These are phyloP conservation scores for Aporrectodea caliginosa DNA, from an alignment of 1,140 invertebrate species.

Conservation along the genomic window DNA sequence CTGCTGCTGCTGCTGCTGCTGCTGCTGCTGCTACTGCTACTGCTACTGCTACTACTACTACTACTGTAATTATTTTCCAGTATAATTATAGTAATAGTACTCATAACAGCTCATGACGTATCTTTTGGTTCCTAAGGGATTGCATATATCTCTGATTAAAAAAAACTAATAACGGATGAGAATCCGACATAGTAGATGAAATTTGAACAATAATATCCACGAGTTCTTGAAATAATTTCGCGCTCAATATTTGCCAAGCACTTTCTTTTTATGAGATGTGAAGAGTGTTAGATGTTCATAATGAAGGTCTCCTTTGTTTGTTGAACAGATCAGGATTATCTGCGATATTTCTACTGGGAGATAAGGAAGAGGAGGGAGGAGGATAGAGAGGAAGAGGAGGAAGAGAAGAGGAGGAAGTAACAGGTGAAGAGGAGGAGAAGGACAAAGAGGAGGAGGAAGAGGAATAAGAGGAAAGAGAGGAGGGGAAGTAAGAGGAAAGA, in stretches of 20 bases:
- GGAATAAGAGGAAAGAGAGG: neutral
- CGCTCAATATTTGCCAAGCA: neutral
- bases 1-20: no score
- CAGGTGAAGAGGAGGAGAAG: neutral
- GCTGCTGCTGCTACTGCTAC: no score
- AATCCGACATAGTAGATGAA: neutral
- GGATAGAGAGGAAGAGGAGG: neutral
- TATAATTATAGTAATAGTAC: no score
- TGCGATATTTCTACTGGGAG: neutral
- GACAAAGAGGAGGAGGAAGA: no score
- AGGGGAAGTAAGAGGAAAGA: neutral
- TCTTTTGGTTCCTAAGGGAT: no score
- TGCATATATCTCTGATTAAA: no score
- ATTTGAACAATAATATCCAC: neutral
- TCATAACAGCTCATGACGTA: no score
- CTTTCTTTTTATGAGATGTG: neutral
- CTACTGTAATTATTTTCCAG: no score
- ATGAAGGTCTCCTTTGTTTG: neutral
- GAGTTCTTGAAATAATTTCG: neutral
- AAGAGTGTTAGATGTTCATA: neutral
- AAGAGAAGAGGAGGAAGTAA: neutral
- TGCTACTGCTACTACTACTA: no score
- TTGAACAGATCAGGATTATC: neutral
- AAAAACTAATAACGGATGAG: no score
- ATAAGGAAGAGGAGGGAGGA: neutral